phyloP scores from a whole-genome alignment of 2,888 invertebrate species.

The Heliconius erato region DNA sequence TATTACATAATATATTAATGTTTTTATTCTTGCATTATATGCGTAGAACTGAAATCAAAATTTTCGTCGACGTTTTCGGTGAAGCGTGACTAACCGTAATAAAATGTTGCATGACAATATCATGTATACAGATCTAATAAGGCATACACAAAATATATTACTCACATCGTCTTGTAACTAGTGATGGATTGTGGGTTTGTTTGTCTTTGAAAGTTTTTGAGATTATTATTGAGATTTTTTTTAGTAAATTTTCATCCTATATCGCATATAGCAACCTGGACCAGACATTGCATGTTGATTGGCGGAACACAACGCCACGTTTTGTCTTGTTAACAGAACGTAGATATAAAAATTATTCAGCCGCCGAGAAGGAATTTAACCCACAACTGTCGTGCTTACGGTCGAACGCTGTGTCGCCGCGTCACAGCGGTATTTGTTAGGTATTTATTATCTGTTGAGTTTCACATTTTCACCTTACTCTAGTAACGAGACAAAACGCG shows the following conservation, averaged over 20 bases:
- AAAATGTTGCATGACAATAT: conserved; percentile 39
- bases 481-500: background rate
- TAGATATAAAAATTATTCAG: no score
- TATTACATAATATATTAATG: background rate
- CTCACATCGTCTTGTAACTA: conserved; percentile 7
- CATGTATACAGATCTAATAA: conserved; percentile 20
- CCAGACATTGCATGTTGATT: no score
- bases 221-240: background rate
- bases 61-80: background rate
- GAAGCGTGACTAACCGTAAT: conserved; percentile 47
- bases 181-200: background rate
- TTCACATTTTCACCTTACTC: no score
- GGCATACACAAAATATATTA: conserved; percentile 20
- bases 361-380: no score
- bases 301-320: no score
- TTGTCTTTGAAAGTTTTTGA: background rate
- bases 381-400: no score
- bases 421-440: no score
- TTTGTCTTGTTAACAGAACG: no score
- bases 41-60: background rate
- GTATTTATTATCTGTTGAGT: no score
- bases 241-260: no score
- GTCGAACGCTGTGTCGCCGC: no score
- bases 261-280: no score
- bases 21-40: background rate